Evolutionary conservation across 2,113 vertebrate genomes (phyloP), one percentile per base, ranked within the genome.

Genomic region (Oxyura jamaicensis): DNA sequence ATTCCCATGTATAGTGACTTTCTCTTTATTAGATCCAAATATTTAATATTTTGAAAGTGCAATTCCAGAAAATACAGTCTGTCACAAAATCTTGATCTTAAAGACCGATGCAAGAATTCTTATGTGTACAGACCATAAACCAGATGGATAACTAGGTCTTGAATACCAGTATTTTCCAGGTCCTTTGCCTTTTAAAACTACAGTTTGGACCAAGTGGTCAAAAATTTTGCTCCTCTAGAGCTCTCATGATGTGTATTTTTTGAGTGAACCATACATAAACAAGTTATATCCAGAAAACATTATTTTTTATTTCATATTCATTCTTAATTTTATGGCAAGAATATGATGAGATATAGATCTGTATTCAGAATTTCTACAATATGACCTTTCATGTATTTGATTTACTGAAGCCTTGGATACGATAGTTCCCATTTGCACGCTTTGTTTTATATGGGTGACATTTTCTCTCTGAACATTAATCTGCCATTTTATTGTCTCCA

Each of bases 361-460:
- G 75, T 86, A 86, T 75, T 93, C 88, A 6, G 22, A 96, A 92
- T 93, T 96, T 93, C 91, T 94, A 13, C 86, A 83, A 72, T 76
- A 62, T 94, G 94, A 96, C 94, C 96, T 97, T 97, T 97, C 94
- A 91, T 26, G 71, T 55, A 67, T 96, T 92, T 96, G 96, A 97
- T 97, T 97, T 97, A 97, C 72, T 89, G 29, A 92, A 92, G 80
- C 77, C 81, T 96, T 42, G 42, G 81, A 92, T 80, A 75, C 4
- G 17, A 93, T 74, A 68, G 91, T 9, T 97, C 86, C 86, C 88
- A 95, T 96, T 95, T 90, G 59, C 92, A 93, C 2, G 4, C 88
- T 89, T 89, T 86, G 69, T 91, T 96, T 97, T 94, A 96, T 95
- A 94, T 55, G 86, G 90, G 60, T 96, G 97, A 92, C 94, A 96